phyloP scores from a whole-genome alignment of 2,113 vertebrate species.

The Gymnorhina tibicen region DNA sequence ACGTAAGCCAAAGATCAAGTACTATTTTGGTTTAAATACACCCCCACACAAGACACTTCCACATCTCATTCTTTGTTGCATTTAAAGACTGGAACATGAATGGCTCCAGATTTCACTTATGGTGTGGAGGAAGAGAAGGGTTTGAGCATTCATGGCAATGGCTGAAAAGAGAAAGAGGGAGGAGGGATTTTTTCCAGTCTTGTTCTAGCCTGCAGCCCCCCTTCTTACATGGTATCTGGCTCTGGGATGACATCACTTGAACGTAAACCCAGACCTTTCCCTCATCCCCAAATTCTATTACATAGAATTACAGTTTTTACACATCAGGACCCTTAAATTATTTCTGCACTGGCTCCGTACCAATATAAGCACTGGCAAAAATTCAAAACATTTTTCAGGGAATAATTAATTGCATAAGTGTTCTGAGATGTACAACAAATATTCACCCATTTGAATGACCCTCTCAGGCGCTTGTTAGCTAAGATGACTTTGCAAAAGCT shows the following conservation, averaged over 20 bases:
- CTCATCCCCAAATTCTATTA: not conserved
- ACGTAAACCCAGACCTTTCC: not conserved
- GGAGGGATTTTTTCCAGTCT: not conserved
- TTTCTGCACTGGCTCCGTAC: not conserved
- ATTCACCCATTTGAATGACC: not conserved
- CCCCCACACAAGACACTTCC: not conserved
- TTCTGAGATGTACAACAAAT: not conserved
- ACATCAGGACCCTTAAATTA: not conserved
- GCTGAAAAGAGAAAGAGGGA: not conserved
- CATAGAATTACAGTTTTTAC: not conserved
- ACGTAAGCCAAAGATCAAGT: not conserved
- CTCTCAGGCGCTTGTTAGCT: not conserved
- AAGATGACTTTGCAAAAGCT: not conserved
- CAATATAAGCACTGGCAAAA: conserved; percentile 18
- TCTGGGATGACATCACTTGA: not conserved
- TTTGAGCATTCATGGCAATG: not conserved
- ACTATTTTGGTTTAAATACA: not conserved
- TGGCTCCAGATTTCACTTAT: not conserved
- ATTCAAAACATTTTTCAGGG: not conserved
- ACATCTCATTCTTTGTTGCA: not conserved
- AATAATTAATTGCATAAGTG: not conserved
- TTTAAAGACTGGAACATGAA: not conserved
- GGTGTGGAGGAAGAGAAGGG: not conserved
- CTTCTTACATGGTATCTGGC: not conserved
- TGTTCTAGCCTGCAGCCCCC: not conserved